Evolutionary conservation across 1,140 invertebrate genomes (phyloP), one percentile per base, ranked within the genome.

Genomic region (Drosophila repletoides): DNA sequence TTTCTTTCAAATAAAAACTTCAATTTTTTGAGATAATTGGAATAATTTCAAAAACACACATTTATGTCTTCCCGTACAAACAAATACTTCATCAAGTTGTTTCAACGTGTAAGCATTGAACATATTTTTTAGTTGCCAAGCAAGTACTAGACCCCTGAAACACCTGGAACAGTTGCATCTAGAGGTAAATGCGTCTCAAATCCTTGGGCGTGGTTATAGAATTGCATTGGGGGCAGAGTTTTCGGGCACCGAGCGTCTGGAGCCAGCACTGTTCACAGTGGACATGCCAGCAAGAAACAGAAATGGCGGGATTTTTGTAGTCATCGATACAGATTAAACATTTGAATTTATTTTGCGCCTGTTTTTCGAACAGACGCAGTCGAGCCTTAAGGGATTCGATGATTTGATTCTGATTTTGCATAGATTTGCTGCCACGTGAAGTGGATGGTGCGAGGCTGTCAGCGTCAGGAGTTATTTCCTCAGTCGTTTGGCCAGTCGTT

Each of bases 191-290:
- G 76, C 95, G 93, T 66, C 97, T 92, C 46, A 98, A 91, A 91
- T 98, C 96, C 63, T 94, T 92, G 12, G 96, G 94, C 2, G 96
- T 96, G 26, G 97, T 98, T 70, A 98, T 98, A 91, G 96, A 96
- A 91, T 98, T 98, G 91, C 97, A 98, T 88, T 98, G 97, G 0
- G 97, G 97, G 91, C 97, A 98, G 15, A 98, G 92, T 86, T 98
- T 98, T 91, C 98, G 97, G 0, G 95, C 95, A 22, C 96, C 95
- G 83, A 98, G 91, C 9, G 97, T 97, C 79, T 96, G 94, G 1
- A 98, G 91, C 97, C 97, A 98, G 89, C 97, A 98, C 43, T 95
- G 94, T 91, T 98, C 96, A 88, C 97, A 98, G 90, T 98, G 96
- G 0, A 98, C 97, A 91, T 98, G 97, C 97, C 97, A 98, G 90